Conservation (phyloP, 2,113 vertebrate species). For the Promerops cafer region DNA sequence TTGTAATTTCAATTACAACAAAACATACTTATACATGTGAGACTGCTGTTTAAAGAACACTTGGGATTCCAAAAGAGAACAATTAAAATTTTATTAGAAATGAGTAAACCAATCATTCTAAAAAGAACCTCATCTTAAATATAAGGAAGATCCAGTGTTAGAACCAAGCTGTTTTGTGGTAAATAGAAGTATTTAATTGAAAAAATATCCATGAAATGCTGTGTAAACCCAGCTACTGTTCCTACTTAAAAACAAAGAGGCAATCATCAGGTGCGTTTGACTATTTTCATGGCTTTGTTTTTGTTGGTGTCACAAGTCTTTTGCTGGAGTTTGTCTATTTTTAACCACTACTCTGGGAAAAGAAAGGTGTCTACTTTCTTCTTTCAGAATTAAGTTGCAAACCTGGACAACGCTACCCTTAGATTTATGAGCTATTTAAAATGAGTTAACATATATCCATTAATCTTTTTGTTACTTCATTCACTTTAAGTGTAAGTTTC, state of each 20-base stretch:
- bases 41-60: background rate
- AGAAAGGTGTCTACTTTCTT: too few relatives aligned
- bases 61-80: background rate
- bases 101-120: background rate
- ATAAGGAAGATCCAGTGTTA: background rate
- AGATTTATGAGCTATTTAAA: background rate
- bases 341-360: background rate
- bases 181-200: background rate
- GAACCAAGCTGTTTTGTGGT: background rate
- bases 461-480: background rate
- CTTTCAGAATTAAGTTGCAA: background rate
- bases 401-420: background rate
- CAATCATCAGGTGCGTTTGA: background rate
- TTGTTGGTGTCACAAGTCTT: background rate
- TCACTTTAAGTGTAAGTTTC: background rate
- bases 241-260: background rate
- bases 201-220: background rate
- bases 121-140: background rate
- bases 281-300: background rate
- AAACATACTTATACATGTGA: background rate
- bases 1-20: background rate
- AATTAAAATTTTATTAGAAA: background rate
- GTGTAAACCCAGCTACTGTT: background rate
- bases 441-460: background rate
- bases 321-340: rapidly evolving